These are phyloP conservation scores for Crotalus tigris DNA, from an alignment of 2,113 vertebrate genomes.

Conservation along the genomic window DNA sequence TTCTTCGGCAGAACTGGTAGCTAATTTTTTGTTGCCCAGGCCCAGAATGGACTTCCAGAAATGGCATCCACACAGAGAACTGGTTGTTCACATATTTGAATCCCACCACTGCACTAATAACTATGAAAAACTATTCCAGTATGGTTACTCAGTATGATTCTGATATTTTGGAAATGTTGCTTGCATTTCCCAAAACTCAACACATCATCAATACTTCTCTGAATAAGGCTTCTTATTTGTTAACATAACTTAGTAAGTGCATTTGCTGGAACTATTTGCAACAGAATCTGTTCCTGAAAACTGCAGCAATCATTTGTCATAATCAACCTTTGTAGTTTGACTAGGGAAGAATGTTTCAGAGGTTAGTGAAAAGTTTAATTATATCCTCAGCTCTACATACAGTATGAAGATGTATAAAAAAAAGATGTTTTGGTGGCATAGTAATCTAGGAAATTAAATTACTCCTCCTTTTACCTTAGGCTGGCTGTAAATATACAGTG, in stretches of 20 bases:
- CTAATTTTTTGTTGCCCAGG: no score
- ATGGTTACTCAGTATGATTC: background rate
- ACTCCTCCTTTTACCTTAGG: background rate
- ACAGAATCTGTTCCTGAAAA: slow-evolving; percentile 37
- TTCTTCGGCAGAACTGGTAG: no score
- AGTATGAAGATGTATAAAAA: slow-evolving; percentile 16
- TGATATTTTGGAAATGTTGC: slow-evolving; percentile 7
- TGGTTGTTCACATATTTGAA: no score
- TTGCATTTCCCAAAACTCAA: slow-evolving; percentile 18
- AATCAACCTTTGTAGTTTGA: slow-evolving; percentile 5
- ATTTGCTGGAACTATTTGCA: slow-evolving; percentile 34
- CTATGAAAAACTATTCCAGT: background rate
- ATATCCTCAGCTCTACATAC: background rate
- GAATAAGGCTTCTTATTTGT: slow-evolving; percentile 14
- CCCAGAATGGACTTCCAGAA: no score
- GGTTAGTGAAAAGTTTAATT: background rate
- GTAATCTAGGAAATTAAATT: background rate
- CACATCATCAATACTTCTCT: background rate
- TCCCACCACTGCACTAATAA: background rate
- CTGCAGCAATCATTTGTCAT: slow-evolving; percentile 8
- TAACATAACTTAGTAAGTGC: slow-evolving; percentile 3
- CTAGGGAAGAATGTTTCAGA: slow-evolving; percentile 18
- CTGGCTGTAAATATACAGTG: background rate
- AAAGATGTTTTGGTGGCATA: background rate
- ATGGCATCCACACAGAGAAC: no score